Evolutionary conservation across 2,797 vertebrate genomes (phyloP).

Genomic region (Odontamblyopus rebecca): DNA sequence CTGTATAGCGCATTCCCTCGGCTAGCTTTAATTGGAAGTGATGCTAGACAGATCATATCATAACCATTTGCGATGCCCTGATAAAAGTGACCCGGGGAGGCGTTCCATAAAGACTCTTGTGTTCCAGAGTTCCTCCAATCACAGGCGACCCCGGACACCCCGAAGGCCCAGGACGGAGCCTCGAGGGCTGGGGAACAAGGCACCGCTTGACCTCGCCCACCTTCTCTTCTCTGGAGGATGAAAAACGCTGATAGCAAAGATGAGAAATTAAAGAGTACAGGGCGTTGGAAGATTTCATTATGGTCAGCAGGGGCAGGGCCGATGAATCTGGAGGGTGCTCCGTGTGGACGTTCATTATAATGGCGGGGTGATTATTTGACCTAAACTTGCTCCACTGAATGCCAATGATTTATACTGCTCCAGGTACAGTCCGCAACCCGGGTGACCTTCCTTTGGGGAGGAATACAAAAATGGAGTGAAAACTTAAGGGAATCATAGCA

Average conservation of each 20-base stretch:
- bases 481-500: not conserved
- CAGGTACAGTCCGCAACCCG: constrained; percentile 52
- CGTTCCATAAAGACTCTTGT: constrained; percentile 65
- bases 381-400: constrained; percentile 62
- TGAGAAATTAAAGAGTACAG: constrained; percentile 76
- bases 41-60: constrained; percentile 81
- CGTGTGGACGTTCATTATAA: constrained; percentile 67
- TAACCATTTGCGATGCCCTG: constrained; percentile 77
- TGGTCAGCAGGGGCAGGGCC: constrained; percentile 62
- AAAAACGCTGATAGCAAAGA: constrained; percentile 71
- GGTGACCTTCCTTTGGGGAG: constrained; percentile 31
- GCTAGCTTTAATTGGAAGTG: constrained; percentile 76
- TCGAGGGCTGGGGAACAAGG: constrained; percentile 59
- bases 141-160: constrained; percentile 66
- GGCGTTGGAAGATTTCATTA: constrained; percentile 78
- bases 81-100: constrained; percentile 70
- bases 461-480: constrained; percentile 32
- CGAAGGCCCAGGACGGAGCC: constrained; percentile 63
- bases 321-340: constrained; percentile 68
- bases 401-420: constrained; percentile 69
- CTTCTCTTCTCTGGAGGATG: constrained; percentile 57
- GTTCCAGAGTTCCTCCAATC: constrained; percentile 66
- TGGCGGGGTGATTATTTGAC: constrained; percentile 75
- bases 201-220: constrained; percentile 64
- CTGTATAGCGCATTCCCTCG: constrained; percentile 54